Base-by-base conservation (phyloP, 2,113 vertebrate genomes). In the Actinemys pallida region DNA sequence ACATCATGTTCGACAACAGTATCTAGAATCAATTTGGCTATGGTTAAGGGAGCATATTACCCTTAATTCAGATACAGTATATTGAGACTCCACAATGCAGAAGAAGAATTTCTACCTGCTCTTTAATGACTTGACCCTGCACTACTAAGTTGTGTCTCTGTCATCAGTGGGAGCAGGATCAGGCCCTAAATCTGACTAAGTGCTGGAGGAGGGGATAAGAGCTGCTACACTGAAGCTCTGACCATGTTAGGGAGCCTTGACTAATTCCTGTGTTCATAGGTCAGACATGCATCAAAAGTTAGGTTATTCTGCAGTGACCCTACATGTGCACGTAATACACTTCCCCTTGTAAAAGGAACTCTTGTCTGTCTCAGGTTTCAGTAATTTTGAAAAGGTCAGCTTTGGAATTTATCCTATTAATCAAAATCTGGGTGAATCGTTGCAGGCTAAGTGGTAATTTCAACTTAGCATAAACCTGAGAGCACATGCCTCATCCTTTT, bases 381-480 rank as follows among this genome's bases (percentile, higher is more conserved):
- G 90, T 95, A 92, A 35, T 96, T 96, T 95, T 95, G 85, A 88
- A 96, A 97, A 98, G 96, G 96, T 96, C 97, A 96, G 93, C 81
- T 93, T 83, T 92, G 92, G 84, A 97, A 93, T 97, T 93, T 93
- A 96, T 88, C 89, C 93, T 96, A 93, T 97, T 97, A 95, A 97
- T 97, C 92, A 97, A 96, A 94, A 93, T 24, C 4, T 69, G 56
- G 89, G 86, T 93, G 96, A 96, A 92, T 90, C 92, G 91, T 97
- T 5, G 92, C 54, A 39, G 90, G 78, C 93, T 97, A 97, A 98
- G 93, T 98, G 96, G 90, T 92, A 96, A 97, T 97, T 98, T 97
- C 97, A 96, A 97, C 96, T 97, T 97, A 97, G 93, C 91, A 59
- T 93, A 94, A 97, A 95, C 94, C 93, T 93, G 90, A 93, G 91